Evolutionary conservation across 92 coral and sea anemone species (phyloP).

Genomic region (Porites evermanni): DNA sequence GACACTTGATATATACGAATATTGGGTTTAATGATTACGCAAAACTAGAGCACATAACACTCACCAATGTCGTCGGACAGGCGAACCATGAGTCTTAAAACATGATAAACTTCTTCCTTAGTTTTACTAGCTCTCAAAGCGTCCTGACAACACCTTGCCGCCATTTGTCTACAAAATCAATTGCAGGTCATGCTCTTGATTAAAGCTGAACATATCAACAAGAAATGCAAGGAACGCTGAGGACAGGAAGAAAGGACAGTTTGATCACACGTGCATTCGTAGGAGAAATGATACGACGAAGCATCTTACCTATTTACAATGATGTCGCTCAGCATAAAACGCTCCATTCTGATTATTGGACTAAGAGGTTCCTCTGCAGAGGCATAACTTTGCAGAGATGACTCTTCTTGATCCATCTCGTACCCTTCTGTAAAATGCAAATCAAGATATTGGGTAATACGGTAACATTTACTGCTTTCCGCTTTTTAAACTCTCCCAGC

Average conservation of each 20-base stretch:
- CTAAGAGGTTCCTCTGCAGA: slow-evolving; percentile 89
- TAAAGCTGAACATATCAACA: not conserved
- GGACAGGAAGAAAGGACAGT: not conserved
- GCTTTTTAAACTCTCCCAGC: slow-evolving; percentile 12
- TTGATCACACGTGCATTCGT: slow-evolving; percentile 19
- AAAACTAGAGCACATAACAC: slow-evolving; percentile 22
- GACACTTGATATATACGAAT: not conserved
- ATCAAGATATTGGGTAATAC: slow-evolving; percentile 42
- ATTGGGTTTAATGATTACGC: not conserved
- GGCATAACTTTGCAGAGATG: slow-evolving; percentile 86
- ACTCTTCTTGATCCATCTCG: slow-evolving; percentile 78
- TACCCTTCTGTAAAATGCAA: slow-evolving; percentile 45
- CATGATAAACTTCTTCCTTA: slow-evolving; percentile 91
- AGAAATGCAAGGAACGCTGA: not conserved
- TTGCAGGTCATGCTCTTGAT: slow-evolving; percentile 11
- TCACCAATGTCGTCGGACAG: slow-evolving; percentile 98
- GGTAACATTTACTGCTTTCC: slow-evolving; percentile 5
- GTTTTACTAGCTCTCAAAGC: slow-evolving; percentile 84
- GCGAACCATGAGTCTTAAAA: slow-evolving; percentile 87
- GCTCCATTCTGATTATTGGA: slow-evolving; percentile 92
- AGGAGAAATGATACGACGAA: not conserved
- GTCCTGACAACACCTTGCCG: slow-evolving; percentile 94
- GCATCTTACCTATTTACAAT: slow-evolving; percentile 91
- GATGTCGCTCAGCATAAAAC: slow-evolving; percentile 97
- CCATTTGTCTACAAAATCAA: slow-evolving; percentile 85